Percentiles rank a stretch among this genome's conserved stretches.
Conservation (phyloP, 2,797 vertebrate species). For the Parotocinclus haroldoi region DNA sequence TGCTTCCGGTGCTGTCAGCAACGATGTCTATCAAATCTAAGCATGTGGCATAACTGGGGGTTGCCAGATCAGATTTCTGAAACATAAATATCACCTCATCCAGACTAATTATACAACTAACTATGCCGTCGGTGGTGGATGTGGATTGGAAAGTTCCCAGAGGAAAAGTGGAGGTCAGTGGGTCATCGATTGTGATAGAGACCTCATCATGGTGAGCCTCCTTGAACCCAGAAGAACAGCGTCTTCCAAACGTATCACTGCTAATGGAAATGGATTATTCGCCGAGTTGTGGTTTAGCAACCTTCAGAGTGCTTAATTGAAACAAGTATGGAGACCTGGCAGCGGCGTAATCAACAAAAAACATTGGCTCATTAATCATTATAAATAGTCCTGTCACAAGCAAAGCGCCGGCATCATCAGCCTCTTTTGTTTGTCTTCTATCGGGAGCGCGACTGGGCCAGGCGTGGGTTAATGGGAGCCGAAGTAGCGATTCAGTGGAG, state of each 20-base stretch:
- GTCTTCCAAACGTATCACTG: constrained; percentile 68
- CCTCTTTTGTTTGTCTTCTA: constrained; percentile 71
- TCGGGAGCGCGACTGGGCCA: constrained; percentile 66
- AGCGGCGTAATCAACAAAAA: constrained; percentile 88
- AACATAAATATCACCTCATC: constrained; percentile 78
- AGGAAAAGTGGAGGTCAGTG: constrained; percentile 58
- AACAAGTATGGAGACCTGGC: constrained; percentile 87
- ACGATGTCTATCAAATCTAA: constrained; percentile 30
- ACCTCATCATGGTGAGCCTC: constrained; percentile 67
- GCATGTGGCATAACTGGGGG: constrained; percentile 19
- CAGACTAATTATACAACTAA: constrained; percentile 73
- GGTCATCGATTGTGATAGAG: constrained; percentile 44
- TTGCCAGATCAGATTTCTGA: constrained; percentile 56
- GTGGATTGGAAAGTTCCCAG: constrained; percentile 56
- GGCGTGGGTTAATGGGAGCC: constrained; percentile 86
- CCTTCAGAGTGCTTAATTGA: constrained; percentile 89
- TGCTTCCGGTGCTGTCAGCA: constrained; percentile 42
- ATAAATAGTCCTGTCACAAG: constrained; percentile 86
- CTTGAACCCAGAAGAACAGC: constrained; percentile 69
- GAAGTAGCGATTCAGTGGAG: constrained; percentile 86
- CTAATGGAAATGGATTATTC: constrained; percentile 89
- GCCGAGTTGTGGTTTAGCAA: constrained; percentile 83
- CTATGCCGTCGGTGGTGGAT: constrained; percentile 63
- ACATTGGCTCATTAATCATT: constrained; percentile 89
- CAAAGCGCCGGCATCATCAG: constrained; percentile 70